Percentiles rank a stretch among this genome's conserved stretches.
phyloP scores from a whole-genome alignment of 2,113 vertebrate species.

The Seriola aureovittata region DNA sequence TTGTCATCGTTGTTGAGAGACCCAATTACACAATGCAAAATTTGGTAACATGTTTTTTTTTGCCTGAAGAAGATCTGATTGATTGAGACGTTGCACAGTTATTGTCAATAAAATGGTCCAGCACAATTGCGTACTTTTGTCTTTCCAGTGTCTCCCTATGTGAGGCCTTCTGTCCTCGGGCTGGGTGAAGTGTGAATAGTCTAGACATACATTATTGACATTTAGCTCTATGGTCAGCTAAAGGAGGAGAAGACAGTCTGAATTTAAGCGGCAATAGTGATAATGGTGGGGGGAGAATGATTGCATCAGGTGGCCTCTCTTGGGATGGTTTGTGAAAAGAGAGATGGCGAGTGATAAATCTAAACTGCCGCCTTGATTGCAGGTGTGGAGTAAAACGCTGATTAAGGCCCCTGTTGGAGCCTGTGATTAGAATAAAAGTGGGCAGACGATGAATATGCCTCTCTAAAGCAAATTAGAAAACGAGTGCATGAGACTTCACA shows the following conservation, averaged over 20 bases:
- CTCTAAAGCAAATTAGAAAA: conserved; percentile 51
- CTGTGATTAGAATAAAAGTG: conserved; percentile 58
- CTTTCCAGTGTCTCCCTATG: conserved; percentile 21
- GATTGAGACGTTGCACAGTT: neutral
- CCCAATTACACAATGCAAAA: neutral
- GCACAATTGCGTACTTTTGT: neutral
- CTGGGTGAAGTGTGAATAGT: conserved; percentile 17
- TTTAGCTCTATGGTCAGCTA: conserved; percentile 5
- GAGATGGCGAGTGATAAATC: conserved; percentile 56
- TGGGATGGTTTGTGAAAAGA: conserved; percentile 21
- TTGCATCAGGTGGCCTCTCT: conserved; percentile 28
- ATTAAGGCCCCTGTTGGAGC: conserved; percentile 56
- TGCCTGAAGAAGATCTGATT: neutral
- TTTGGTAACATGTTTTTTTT: neutral
- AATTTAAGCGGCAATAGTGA: conserved; percentile 22
- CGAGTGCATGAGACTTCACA: conserved; percentile 12
- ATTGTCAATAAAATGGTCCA: neutral
- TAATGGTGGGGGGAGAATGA: conserved; percentile 11
- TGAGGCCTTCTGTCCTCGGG: conserved; percentile 11
- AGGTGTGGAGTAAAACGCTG: conserved; percentile 69
- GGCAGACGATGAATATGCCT: conserved; percentile 50
- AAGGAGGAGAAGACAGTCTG: conserved; percentile 16
- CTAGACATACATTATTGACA: conserved; percentile 33
- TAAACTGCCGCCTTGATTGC: conserved; percentile 61
- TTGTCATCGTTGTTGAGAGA: neutral